Percentiles rank a stretch among this genome's conserved stretches.
Conservation (phyloP, 2,888 invertebrate species). For the Melieria picta region DNA sequence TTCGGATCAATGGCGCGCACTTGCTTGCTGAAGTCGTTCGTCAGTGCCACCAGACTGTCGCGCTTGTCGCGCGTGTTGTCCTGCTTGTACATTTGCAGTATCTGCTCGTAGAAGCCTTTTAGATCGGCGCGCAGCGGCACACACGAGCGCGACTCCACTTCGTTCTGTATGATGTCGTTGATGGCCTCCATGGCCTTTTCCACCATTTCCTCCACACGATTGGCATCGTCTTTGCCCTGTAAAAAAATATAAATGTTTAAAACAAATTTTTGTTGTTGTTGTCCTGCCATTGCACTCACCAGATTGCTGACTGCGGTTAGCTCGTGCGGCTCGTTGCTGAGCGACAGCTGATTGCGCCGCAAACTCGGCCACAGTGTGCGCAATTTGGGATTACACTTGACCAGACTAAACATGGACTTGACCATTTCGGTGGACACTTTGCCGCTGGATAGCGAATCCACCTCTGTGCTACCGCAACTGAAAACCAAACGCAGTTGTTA, state of each 20-base stretch:
- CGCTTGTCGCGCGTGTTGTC: constrained; percentile 53
- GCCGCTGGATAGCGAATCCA: constrained; percentile 40
- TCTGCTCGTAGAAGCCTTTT: constrained; percentile 56
- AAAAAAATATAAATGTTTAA: constrained; percentile 5
- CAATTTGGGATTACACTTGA: constrained; percentile 52
- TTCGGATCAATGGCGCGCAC: constrained; percentile 45
- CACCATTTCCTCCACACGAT: constrained; percentile 52
- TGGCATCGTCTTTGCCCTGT: constrained; percentile 38
- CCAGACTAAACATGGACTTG: constrained; percentile 52
- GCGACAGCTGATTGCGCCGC: constrained; percentile 47
- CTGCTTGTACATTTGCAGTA: constrained; percentile 50
- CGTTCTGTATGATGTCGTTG: constrained; percentile 59
- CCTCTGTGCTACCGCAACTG: background rate
- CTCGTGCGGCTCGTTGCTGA: constrained; percentile 2
- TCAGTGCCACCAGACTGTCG: constrained; percentile 27
- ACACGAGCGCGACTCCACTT: constrained; percentile 55
- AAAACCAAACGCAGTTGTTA: background rate
- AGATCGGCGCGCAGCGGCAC: constrained; percentile 57
- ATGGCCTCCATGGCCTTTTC: constrained; percentile 55
- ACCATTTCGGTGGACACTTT: constrained; percentile 55
- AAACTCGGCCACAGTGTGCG: constrained; percentile 52
- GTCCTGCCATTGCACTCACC: background rate
- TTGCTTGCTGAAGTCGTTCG: constrained; percentile 42
- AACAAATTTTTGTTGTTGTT: background rate
- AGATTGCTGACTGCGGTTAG: constrained; percentile 1